Percentiles rank a stretch among this genome's conserved stretches.
phyloP scores from a whole-genome alignment of 1,140 invertebrate species.

The Aethina tumida region DNA sequence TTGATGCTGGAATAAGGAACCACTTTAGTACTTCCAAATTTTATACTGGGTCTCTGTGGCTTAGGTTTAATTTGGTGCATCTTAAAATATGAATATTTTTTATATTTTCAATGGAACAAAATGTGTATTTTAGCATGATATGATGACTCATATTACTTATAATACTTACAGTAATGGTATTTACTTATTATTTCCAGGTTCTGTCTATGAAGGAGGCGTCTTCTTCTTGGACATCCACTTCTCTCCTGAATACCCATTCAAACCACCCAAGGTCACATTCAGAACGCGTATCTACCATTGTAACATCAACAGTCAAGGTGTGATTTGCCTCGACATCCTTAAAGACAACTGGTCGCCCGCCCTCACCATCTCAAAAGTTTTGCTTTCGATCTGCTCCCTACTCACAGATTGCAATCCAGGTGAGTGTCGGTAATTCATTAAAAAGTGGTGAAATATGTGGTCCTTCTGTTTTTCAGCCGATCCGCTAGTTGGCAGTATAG shows the following conservation, averaged over 20 bases:
- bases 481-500: conserved; percentile 95
- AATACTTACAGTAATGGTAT: too few species aligned
- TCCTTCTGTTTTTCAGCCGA: conserved; percentile 55
- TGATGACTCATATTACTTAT: too few species aligned
- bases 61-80: too few species aligned
- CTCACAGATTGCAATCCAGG: conserved; percentile 95
- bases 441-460: not conserved
- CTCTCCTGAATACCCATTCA: conserved; percentile 94
- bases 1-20: too few species aligned
- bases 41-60: too few species aligned
- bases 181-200: too few species aligned
- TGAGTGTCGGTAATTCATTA: conserved; percentile 34
- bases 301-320: conserved; percentile 95
- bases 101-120: too few species aligned
- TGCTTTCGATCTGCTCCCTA: conserved; percentile 90
- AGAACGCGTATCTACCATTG: conserved; percentile 93
- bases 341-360: conserved; percentile 96
- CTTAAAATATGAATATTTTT: too few species aligned
- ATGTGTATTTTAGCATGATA: too few species aligned
- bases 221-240: conserved; percentile 95
- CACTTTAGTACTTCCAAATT: too few species aligned
- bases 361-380: conserved; percentile 88
- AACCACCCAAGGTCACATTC: conserved; percentile 96
- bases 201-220: conserved; percentile 55
- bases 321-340: conserved; percentile 90